These are phyloP conservation scores for Helostoma temminkii DNA, from an alignment of 2,797 vertebrate genomes.

Conservation along the genomic window DNA sequence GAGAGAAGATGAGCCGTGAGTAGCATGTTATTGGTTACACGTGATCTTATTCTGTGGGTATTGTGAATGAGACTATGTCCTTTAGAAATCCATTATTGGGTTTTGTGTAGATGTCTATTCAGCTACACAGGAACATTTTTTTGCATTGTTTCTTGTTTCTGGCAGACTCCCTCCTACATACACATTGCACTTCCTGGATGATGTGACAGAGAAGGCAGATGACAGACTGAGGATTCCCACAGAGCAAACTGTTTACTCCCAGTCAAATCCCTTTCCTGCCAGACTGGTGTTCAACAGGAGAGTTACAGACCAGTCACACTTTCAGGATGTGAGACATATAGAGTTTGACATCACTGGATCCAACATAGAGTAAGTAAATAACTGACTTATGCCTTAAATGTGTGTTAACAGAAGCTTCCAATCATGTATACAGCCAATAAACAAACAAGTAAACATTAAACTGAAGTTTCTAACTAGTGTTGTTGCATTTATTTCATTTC, in stretches of 20 bases:
- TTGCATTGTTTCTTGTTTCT: constrained; percentile 21
- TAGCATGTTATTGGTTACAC: neutral
- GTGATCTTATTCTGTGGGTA: neutral
- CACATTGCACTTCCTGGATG: constrained; percentile 84
- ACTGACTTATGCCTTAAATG: too few species aligned
- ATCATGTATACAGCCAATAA: too few species aligned
- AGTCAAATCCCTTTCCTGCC: constrained; percentile 85
- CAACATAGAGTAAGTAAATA: constrained; percentile 85
- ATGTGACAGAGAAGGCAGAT: constrained; percentile 3
- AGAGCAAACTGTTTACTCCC: constrained; percentile 60
- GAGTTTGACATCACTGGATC: constrained; percentile 91
- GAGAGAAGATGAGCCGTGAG: constrained; percentile 87
- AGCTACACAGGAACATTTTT: too few species aligned
- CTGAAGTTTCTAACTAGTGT: too few species aligned
- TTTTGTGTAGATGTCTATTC: neutral
- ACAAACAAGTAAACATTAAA: too few species aligned
- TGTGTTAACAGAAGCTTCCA: neutral
- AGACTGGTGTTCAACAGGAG: constrained; percentile 86
- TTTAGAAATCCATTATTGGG: neutral
- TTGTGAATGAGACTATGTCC: neutral
- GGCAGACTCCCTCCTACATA: constrained; percentile 90
- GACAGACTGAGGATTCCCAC: constrained; percentile 22
- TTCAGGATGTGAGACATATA: constrained; percentile 94
- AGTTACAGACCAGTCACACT: constrained; percentile 88
- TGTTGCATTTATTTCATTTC: too few species aligned